These are phyloP conservation scores for Hypanus sabinus DNA, from an alignment of 2,113 vertebrate species.

Conservation along the genomic window DNA sequence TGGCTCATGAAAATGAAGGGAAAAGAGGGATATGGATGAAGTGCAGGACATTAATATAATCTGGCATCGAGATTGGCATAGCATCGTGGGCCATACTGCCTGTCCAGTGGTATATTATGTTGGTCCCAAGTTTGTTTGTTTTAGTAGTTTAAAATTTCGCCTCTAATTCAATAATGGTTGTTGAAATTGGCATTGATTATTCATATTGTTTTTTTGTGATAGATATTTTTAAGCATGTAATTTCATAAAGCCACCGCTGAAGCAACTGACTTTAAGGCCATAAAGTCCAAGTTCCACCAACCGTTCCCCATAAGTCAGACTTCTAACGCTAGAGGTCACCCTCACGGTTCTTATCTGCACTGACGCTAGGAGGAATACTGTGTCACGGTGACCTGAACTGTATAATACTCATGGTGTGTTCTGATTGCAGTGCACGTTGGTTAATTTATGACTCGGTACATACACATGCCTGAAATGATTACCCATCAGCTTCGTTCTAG, in stretches of 20 bases:
- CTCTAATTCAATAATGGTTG: neutral
- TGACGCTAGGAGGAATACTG: neutral
- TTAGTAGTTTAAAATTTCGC: neutral
- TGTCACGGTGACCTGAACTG: constrained; percentile 7
- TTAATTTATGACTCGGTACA: neutral
- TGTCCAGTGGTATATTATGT: too few relatives aligned
- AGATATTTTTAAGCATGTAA: neutral
- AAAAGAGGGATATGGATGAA: too few relatives aligned
- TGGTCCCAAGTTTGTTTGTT: neutral
- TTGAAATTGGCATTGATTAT: neutral
- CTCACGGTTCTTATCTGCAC: neutral
- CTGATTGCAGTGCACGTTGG: neutral
- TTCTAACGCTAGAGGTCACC: neutral
- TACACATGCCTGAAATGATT: neutral
- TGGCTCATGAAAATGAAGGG: too few relatives aligned
- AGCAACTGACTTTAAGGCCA: neutral
- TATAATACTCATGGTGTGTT: neutral
- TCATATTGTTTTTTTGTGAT: neutral
- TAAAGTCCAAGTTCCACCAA: neutral
- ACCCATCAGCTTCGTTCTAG: neutral
- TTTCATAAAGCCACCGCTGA: neutral
- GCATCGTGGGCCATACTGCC: too few relatives aligned
- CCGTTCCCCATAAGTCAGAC: neutral
- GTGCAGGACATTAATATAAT: too few relatives aligned
- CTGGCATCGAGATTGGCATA: too few relatives aligned